phyloP scores from a whole-genome alignment of 1,140 invertebrate species.

The Triops longicaudatus region DNA sequence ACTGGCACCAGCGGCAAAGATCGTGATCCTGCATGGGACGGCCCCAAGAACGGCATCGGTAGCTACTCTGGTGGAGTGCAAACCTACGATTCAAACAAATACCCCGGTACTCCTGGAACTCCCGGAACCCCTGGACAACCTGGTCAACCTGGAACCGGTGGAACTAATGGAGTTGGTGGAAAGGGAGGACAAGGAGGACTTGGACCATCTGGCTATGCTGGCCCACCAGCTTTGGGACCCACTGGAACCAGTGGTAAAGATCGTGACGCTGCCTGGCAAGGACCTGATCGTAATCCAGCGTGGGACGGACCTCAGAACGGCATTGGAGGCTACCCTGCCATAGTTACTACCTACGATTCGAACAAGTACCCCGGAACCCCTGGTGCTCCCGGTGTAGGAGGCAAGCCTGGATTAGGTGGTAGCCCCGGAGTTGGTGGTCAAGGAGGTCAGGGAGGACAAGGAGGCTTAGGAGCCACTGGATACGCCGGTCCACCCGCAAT shows the following conservation, averaged over 20 bases:
- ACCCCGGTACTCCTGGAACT: not conserved
- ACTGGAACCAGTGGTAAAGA: not conserved
- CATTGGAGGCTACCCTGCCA: not conserved
- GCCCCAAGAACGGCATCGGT: not conserved
- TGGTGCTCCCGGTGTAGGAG: conserved; percentile 6
- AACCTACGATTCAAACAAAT: not conserved
- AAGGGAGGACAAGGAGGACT: conserved; percentile 23
- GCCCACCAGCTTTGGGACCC: not conserved
- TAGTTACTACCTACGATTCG: not conserved
- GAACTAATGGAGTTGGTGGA: not conserved
- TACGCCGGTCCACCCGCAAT: conserved; percentile 12
- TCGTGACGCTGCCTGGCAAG: not conserved
- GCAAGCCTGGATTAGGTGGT: not conserved
- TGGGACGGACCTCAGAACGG: conserved; percentile 8
- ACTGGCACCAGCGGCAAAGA: not conserved
- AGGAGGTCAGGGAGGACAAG: conserved; percentile 23
- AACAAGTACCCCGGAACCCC: not conserved
- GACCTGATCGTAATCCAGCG: not conserved
- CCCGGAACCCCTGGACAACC: not conserved
- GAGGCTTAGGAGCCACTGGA: conserved; percentile 17
- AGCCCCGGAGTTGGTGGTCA: not conserved
- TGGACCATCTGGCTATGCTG: not conserved
- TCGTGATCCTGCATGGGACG: not conserved
- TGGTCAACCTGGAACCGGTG: conserved; percentile 1
- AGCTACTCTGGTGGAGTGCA: not conserved